A percentile compares a stretch with the other conserved stretches of the same genome.
phyloP scores from a whole-genome alignment of 2,113 vertebrate species.

The Symphodus melops region DNA sequence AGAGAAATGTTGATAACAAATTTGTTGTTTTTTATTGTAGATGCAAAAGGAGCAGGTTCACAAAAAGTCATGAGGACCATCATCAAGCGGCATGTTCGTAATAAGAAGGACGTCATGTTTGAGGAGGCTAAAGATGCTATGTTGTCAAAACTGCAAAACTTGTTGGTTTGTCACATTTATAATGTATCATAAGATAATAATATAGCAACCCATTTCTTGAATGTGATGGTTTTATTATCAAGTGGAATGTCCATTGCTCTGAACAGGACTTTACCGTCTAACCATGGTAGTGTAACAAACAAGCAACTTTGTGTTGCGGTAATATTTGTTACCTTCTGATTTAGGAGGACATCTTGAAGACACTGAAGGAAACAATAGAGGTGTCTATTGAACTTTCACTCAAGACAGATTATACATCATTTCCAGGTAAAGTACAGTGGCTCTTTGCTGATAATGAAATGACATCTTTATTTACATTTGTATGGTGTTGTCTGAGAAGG shows the following conservation, averaged over 20 bases:
- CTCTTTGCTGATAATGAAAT: too few relatives aligned
- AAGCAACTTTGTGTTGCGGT: neutral
- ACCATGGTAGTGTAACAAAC: too few relatives aligned
- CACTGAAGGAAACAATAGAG: rapidly evolving
- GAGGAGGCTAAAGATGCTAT: neutral
- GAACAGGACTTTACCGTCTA: neutral
- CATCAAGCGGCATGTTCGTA: neutral
- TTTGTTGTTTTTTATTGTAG: slow-evolving; percentile 20
- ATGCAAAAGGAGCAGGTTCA: neutral
- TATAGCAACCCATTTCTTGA: too few relatives aligned
- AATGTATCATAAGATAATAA: neutral
- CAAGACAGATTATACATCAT: neutral
- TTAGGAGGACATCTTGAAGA: neutral
- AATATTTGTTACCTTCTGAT: neutral
- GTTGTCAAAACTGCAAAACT: neutral
- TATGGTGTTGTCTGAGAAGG: too few relatives aligned
- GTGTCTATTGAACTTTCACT: slow-evolving; percentile 44
- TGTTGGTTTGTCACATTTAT: slow-evolving; percentile 43
- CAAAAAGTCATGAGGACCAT: slow-evolving; percentile 2
- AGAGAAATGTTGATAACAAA: too few relatives aligned
- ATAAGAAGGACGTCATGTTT: slow-evolving; percentile 29
- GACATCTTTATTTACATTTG: too few relatives aligned
- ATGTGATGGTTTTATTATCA: too few relatives aligned
- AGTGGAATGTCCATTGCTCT: too few relatives aligned
- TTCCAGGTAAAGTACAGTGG: slow-evolving; percentile 65